Base-by-base conservation (phyloP, 2,113 vertebrate species). In the Malaclemys terrapin region DNA sequence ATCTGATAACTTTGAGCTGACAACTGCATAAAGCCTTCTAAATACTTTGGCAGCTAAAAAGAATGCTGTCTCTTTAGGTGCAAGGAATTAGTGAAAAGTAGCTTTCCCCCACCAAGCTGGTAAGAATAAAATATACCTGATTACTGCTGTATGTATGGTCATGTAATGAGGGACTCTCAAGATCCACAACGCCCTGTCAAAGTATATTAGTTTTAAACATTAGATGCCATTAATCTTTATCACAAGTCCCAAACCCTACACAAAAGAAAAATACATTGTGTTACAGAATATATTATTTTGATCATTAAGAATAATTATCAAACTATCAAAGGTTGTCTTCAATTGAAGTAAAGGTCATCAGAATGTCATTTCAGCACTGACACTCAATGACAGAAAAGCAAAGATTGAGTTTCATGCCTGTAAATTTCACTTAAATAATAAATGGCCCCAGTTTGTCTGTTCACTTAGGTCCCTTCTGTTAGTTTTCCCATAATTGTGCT, bases 291-390 rank as follows among this genome's bases (percentile, higher is more conserved):
- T 69, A 92, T 91, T 53, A 47, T 90, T 93, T 85, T 79, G 50
- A 82, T 47, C 49, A n/a, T 79, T n/a, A n/a, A n/a, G n/a, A n/a
- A n/a, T n/a, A n/a, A n/a, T n/a, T n/a, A n/a, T n/a, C n/a, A n/a
- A n/a, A n/a, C n/a, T n/a, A n/a, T n/a, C n/a, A n/a, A n/a, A n/a
- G n/a, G n/a, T n/a, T n/a, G n/a, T n/a, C n/a, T n/a, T n/a, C n/a
- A 95, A 97, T 92, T 97, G 97, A 97, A 91, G 95, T 31, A 97
- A 97, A 98, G 96, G 94, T 98, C 96, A 96, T 56, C 76, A 11
- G 0, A 25, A 53, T 6, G 81, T 79, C 90, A 94, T 86, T 87
- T 94, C 94, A 85, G 79, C 53, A 38, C 65, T n/a, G n/a, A 80
- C 87, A 89, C 81, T 89, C 62, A 69, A 83, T 96, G 98, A 97